Conservation (phyloP, 2,888 invertebrate genomes). For the Scaptodrosophila latifasciaeformis region DNA sequence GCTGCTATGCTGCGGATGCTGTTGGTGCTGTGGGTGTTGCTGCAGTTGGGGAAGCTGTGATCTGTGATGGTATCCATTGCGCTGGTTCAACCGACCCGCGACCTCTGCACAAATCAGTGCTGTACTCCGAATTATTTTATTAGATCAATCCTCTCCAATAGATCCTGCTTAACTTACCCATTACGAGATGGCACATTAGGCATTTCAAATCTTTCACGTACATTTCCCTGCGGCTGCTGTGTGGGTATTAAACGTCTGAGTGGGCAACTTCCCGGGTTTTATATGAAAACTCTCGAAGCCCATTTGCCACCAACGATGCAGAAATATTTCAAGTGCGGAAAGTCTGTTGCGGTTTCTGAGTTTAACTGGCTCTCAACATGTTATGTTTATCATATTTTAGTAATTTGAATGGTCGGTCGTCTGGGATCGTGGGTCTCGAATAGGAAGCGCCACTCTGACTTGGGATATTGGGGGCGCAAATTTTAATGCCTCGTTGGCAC, state of each 20-base stretch:
- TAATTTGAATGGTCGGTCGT: conserved; percentile 40
- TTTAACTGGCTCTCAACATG: conserved; percentile 54
- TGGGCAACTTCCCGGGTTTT: conserved; percentile 28
- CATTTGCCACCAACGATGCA: conserved; percentile 44
- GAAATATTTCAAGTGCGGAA: conserved; percentile 55
- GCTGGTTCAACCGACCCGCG: conserved; percentile 61
- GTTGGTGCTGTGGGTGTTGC: conserved; percentile 22
- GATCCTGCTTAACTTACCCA: conserved; percentile 38
- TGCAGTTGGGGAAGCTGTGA: conserved; percentile 29
- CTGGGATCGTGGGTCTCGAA: conserved; percentile 3
- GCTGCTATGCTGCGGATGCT: conserved; percentile 25
- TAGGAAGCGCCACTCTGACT: conserved; percentile 36
- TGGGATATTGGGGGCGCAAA: conserved; percentile 32
- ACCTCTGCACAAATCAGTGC: conserved; percentile 26
- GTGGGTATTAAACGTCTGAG: conserved; percentile 39
- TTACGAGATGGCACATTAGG: conserved; percentile 32
- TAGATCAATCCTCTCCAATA: background rate
- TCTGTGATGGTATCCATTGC: conserved; percentile 64
- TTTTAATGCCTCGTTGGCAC: conserved; percentile 46
- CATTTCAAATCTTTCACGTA: conserved; percentile 35
- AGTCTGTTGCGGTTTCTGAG: conserved; percentile 52
- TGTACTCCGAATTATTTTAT: conserved; percentile 12
- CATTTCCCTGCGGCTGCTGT: conserved; percentile 39
- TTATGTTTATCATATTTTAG: conserved; percentile 35
- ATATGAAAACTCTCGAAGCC: conserved; percentile 30